Evolutionary conservation across 2,113 vertebrate species (phyloP).

Genomic region (Theristicus caerulescens): DNA sequence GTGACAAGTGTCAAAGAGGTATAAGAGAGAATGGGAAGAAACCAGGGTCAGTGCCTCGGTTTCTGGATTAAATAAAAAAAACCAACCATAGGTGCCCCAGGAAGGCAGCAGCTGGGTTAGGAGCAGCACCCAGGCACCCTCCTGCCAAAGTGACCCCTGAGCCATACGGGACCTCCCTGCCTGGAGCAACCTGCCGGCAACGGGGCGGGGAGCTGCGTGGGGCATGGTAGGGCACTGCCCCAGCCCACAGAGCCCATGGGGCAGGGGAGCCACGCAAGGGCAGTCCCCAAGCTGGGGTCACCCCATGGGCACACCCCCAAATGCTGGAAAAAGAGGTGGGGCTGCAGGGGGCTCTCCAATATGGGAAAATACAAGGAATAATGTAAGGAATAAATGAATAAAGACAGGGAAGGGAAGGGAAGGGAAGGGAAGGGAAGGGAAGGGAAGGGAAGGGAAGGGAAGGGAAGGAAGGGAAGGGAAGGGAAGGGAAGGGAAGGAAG

Average conservation of each 20-base stretch:
- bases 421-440: no score
- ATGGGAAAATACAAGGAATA: neutral
- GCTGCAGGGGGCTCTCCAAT: neutral
- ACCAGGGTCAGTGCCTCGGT: neutral
- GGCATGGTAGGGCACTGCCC: no score
- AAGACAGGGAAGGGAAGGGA: neutral
- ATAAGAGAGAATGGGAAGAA: neutral
- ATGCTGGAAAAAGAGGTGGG: neutral
- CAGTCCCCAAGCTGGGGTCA: neutral
- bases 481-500: no score
- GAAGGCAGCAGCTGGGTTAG: neutral
- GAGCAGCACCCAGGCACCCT: no score
- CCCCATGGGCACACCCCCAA: neutral
- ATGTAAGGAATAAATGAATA: neutral
- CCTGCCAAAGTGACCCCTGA: neutral
- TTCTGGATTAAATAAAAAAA: neutral
- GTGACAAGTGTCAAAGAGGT: neutral
- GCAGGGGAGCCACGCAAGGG: accelerated
- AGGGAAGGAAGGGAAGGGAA: no score
- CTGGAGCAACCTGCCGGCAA: no score
- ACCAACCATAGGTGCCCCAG: neutral
- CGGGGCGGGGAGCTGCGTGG: neutral
- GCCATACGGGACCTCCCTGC: neutral
- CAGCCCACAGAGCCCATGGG: neutral
- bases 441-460: no score